Base-by-base conservation (phyloP, 1,140 invertebrate genomes). In the Teleopsis dalmanni region DNA sequence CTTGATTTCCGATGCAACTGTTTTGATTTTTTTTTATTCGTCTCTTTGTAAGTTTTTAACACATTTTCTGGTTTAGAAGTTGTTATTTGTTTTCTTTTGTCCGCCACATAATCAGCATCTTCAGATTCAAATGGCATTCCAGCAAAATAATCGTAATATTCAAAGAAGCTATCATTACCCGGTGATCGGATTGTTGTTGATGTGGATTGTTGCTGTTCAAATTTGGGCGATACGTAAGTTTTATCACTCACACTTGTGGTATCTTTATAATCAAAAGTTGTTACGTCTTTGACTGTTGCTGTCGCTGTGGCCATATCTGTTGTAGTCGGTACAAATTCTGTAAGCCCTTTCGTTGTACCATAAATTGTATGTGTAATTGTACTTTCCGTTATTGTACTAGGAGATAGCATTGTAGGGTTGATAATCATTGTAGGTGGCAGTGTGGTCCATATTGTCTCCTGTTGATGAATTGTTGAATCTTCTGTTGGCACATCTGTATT, bases 61-160 rank as follows among this genome's bases (percentile, higher is more conserved):
- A 31, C 27, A 7, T 31, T 31, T 7, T n/a, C 27, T n/a, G 7
- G 27, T 31, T 31, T n/a, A n/a, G n/a, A n/a, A n/a, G n/a, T n/a
- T n/a, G n/a, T n/a, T n/a, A n/a, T n/a, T n/a, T n/a, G n/a, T n/a
- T n/a, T 26, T 18, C 23, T 42, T 14, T n/a, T 26, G 6, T 16
- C 18, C 10, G 13, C 23, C 40, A 4, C 41, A 14, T 43, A 25
- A 10, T 10, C 11, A 3, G 41, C 13, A 10, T 43, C 41, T 10
- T 34, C 27, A 10, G 21, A 35, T 35, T 59, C 52, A 0, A 57
- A 19, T 13, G 54, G 47, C 11, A 52, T 52, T 7, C 56, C 57
- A 4, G 55, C 55, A 31, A 59, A 62, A 48, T 70, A 65, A 42
- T 63, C 62, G 13, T 59, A 59, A 38, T 63, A 61, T 13, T 60